A percentile compares a stretch with the other conserved stretches of the same genome.
These are phyloP conservation scores for Epsilonema sp. DNA, from an alignment of 2,888 invertebrate genomes.

Conservation along the genomic window DNA sequence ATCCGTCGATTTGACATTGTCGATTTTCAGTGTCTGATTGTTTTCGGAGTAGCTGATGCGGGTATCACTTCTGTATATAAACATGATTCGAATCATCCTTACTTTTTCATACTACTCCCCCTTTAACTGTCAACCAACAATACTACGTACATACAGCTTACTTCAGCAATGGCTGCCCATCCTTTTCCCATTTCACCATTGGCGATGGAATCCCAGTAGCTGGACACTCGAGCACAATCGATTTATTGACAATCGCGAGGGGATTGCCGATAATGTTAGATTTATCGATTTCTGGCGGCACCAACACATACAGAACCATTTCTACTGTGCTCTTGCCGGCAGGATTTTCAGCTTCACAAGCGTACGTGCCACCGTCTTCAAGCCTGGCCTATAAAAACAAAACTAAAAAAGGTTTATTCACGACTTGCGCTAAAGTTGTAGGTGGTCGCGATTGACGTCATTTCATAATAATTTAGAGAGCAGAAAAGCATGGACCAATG, in stretches of 20 bases:
- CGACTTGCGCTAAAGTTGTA: too few relatives aligned
- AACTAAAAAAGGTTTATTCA: too few relatives aligned
- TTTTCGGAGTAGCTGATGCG: conserved; percentile 12
- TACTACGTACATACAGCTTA: too few relatives aligned
- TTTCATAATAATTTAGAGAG: too few relatives aligned
- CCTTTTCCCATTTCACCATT: conserved; percentile 29
- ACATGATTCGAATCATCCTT: too few relatives aligned
- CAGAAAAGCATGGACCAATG: too few relatives aligned
- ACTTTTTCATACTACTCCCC: too few relatives aligned
- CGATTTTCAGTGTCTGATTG: conserved; percentile 24
- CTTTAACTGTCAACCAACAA: too few relatives aligned
- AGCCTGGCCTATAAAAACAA: too few relatives aligned
- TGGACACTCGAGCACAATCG: conserved; percentile 32
- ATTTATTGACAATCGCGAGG: conserved; percentile 25
- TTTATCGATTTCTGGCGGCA: conserved; percentile 27
- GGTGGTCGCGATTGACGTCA: too few relatives aligned
- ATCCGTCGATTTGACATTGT: conserved; percentile 28
- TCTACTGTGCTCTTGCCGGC: conserved; percentile 29
- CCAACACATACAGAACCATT: conserved; percentile 19
- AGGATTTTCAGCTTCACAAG: conserved; percentile 32
- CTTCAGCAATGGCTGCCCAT: conserved; percentile 44
- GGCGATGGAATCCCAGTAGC: conserved; percentile 32
- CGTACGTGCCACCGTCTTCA: conserved; percentile 27
- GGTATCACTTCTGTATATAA: conserved; percentile 4
- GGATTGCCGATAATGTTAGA: conserved; percentile 32